Base-by-base conservation (phyloP, 1,140 invertebrate species). In the Lanistes nyassanus region DNA sequence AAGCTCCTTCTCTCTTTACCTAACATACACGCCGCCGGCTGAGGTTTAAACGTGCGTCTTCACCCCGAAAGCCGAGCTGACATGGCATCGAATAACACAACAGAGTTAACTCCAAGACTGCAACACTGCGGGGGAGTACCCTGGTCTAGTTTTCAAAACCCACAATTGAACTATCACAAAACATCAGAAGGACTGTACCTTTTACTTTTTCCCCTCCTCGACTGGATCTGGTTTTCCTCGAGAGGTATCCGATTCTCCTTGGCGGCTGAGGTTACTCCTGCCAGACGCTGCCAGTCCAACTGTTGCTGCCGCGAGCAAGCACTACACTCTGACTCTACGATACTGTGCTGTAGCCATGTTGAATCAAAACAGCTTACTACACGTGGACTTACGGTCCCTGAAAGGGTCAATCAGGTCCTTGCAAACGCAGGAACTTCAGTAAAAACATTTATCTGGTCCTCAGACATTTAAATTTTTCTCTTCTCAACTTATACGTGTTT, bases 71-170 rank as follows among this genome's bases (percentile, higher is more conserved):
- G 60, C 70, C 36, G 70, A 70, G 36, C 70, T 55, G 26, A 34
- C 56, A 9, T 62, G 56, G 70, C 70, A 72, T 72, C 70, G 70
- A 72, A 72, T 72, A 72, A 72, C 70, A 72, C 70, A 72, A 60
- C 70, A 72, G 55, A 31, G 11, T 19, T 51, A 21, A 34, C 26
- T 13, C 37, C 5, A 51, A 21, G 39, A 39, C 70, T 37, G 42
- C 56, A 23, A 3, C 21, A 39, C 23, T 56, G 60, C 34, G 56
- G 31, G 53, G 53, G 51, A 42, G 51, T 29, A 36, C 34, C 34
- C 13, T 39, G 70, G 29, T 60, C 60, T 56, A 58, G 19, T 60
- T 60, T 39, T 42, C 53, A 60, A 72, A 58, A 26, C 53, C 36
- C 51, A 55, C 42, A 53, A 19, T 56, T n/a, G 19, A 26, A 31